phyloP scores from a whole-genome alignment of 2,113 vertebrate species.

The Brachirus orientalis region DNA sequence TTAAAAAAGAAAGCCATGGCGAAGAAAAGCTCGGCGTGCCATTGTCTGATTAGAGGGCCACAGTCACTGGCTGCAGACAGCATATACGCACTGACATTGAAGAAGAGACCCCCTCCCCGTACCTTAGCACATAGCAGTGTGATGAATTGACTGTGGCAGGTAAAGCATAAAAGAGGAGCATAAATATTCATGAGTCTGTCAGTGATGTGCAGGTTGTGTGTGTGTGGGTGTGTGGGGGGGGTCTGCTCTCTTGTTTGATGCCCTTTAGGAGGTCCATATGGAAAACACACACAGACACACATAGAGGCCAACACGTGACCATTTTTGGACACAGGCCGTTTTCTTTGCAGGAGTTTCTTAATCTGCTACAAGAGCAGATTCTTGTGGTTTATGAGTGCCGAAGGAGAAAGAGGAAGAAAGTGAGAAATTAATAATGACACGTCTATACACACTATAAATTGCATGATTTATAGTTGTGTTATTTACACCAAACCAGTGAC shows the following conservation, averaged over 20 bases:
- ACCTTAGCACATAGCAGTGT: constrained; percentile 17
- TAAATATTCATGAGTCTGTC: constrained; percentile 57
- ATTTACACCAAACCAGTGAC: too few relatives aligned
- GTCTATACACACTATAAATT: not conserved
- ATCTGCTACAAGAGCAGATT: too few relatives aligned
- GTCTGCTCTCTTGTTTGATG: too few relatives aligned
- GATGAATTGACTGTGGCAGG: constrained; percentile 66
- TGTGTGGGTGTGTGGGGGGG: too few relatives aligned
- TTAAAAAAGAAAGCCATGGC: constrained; percentile 47
- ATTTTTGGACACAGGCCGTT: constrained; percentile 69
- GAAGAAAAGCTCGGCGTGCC: constrained; percentile 57
- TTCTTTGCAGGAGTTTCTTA: constrained; percentile 51
- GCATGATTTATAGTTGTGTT: too few relatives aligned
- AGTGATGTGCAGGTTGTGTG: not conserved
- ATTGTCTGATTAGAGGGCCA: constrained; percentile 60
- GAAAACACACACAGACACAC: constrained; percentile 2
- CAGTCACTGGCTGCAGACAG: constrained; percentile 34
- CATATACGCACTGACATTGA: constrained; percentile 43
- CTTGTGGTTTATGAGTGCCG: too few relatives aligned
- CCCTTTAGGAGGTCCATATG: not conserved
- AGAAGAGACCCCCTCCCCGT: constrained; percentile 3
- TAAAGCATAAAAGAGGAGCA: constrained; percentile 21
- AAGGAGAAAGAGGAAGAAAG: constrained; percentile 12
- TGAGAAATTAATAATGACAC: not conserved
- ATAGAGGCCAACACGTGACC: constrained; percentile 38